Base-by-base conservation (phyloP, 1,140 invertebrate genomes). In the Agrypnia vestita region DNA sequence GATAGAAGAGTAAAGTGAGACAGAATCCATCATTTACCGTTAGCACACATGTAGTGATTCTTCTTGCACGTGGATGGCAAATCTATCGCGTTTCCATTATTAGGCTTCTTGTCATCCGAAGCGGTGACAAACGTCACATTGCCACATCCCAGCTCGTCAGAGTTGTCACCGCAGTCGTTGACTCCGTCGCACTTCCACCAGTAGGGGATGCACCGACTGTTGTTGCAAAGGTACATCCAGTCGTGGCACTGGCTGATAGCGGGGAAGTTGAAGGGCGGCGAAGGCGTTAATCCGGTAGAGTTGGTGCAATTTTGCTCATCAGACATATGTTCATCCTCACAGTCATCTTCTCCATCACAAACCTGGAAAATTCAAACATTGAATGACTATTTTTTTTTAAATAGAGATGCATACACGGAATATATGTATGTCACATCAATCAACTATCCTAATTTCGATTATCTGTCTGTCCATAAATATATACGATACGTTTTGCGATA, bases 191-290 rank as follows among this genome's bases (percentile, higher is more conserved):
- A 89, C 87, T 94, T 93, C 94, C 96, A 97, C 95, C 95, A 94
- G 61, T 93, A 93, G 0, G 96, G 95, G 61, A 98, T 93, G 85
- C 97, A 98, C 78, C 93, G 93, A 12, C 91, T 91, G 84, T 94
- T 94, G 11, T 88, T 86, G 84, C 95, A 96, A 80, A 89, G 90
- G 82, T 95, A 93, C 94, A 95, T 93, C 95, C 93, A 95, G 84
- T 92, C 92, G 35, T 92, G 91, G 88, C 95, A 96, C 85, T 90
- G 81, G 76, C 85, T 84, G 69, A 86, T 79, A 89, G 83, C 76
- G 86, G 3, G 55, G 86, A 3, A 86, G 82, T 17, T 85, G 84
- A 80, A 76, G 17, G 3, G 85, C 80, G 0, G 87, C 84, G 0
- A 11, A 76, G 89, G 53, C 80, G 80, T 55, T 82, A 83, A 81